Evolutionary conservation across 2,797 vertebrate genomes (phyloP).

Genomic region (Alectoris magna): DNA sequence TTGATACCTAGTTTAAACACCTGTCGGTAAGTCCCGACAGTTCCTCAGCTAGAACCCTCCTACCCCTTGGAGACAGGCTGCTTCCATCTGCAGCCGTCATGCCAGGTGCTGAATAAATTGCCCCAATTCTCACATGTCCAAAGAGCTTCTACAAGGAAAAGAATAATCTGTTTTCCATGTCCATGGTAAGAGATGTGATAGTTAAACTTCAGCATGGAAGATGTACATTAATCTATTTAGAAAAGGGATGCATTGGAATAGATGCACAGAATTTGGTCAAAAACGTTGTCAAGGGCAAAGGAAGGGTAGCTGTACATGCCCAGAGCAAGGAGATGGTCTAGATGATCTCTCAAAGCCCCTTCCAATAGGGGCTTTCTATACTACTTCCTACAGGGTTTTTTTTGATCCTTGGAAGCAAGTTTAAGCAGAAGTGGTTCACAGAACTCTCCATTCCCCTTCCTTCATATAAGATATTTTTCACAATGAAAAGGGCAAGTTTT

Average conservation of each 20-base stretch:
- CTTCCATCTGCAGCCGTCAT: no score
- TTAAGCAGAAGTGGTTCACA: background rate
- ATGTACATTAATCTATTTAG: conserved; percentile 41
- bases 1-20: no score
- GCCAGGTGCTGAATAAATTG: no score
- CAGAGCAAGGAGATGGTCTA: conserved; percentile 15
- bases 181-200: background rate
- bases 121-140: background rate
- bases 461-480: background rate
- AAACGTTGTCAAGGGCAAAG: conserved; percentile 25
- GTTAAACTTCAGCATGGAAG: conserved; percentile 26
- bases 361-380: background rate
- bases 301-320: background rate
- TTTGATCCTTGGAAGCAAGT: background rate
- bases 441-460: background rate
- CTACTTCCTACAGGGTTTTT: conserved; percentile 6
- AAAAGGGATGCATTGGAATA: conserved; percentile 23
- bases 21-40: no score
- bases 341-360: conserved; percentile 16
- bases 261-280: background rate
- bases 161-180: conserved; percentile 30
- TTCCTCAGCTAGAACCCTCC: no score
- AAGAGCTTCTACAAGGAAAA: conserved; percentile 16
- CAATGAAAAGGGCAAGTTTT: background rate
- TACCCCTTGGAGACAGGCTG: no score